phyloP scores from a whole-genome alignment of 1,140 invertebrate genomes.

The Saccostrea glomerata region DNA sequence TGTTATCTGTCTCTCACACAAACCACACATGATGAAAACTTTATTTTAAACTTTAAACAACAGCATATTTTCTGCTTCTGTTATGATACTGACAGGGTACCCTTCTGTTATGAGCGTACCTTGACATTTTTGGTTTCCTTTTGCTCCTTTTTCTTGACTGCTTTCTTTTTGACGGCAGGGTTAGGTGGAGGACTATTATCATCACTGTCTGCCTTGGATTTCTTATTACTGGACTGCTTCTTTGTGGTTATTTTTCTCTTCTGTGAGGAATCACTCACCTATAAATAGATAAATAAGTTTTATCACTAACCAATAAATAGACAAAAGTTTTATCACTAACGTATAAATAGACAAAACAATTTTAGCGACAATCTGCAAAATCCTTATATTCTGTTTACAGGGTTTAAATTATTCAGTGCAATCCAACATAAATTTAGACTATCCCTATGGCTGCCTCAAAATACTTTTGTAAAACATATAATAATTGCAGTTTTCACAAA shows the following conservation, averaged over 20 bases:
- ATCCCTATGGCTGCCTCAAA: background rate
- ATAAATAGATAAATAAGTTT: background rate
- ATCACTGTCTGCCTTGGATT: constrained; percentile 15
- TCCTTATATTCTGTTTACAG: background rate
- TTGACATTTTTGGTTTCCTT: constrained; percentile 36
- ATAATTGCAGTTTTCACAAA: no score
- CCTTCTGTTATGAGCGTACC: background rate
- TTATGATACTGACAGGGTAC: background rate
- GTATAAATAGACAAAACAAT: background rate
- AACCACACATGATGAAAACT: no score
- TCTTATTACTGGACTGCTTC: constrained; percentile 30
- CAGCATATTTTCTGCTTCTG: background rate
- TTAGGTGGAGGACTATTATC: background rate
- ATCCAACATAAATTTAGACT: background rate
- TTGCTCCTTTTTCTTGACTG: constrained; percentile 41
- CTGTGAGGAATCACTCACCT: constrained; percentile 6
- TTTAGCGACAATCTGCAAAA: no score
- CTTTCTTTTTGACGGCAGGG: constrained; percentile 13
- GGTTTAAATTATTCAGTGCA: background rate
- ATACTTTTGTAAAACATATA: no score
- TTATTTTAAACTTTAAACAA: background rate
- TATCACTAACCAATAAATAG: background rate
- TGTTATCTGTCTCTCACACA: no score
- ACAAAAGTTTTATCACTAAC: background rate
- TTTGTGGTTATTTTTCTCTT: background rate